These are phyloP conservation scores for Hoplostethus atlanticus DNA, from an alignment of 2,797 vertebrate genomes.

Conservation along the genomic window DNA sequence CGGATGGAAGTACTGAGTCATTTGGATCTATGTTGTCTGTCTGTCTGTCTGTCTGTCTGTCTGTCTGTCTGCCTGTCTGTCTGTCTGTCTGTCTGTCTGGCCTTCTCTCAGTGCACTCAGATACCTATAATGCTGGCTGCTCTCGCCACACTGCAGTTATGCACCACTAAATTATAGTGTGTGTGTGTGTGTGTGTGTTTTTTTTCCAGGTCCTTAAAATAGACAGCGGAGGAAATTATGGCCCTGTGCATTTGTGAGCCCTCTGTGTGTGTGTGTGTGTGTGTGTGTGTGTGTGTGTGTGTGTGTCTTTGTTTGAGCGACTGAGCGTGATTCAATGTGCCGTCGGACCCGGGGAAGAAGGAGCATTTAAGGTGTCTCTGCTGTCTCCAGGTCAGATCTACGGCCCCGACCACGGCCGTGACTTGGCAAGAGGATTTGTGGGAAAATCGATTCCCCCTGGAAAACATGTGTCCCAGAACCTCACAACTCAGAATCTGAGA, in stretches of 20 bases:
- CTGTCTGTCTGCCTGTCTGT: not conserved
- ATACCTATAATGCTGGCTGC: constrained; percentile 51
- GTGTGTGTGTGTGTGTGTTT: constrained; percentile 32
- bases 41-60: constrained; percentile 11
- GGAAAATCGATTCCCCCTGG: constrained; percentile 40
- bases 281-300: constrained; percentile 33
- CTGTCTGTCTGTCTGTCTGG: constrained; percentile 17
- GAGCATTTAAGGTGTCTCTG: constrained; percentile 18
- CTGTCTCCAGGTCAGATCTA: constrained; percentile 31
- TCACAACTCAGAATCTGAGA: constrained; percentile 18
- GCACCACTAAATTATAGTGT: constrained; percentile 69
- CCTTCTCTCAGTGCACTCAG: constrained; percentile 34
- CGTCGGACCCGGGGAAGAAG: constrained; percentile 22
- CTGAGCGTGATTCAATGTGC: constrained; percentile 33
- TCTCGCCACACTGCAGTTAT: constrained; percentile 57
- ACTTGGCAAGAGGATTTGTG: constrained; percentile 31
- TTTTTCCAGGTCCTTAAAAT: constrained; percentile 68
- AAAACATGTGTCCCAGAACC: constrained; percentile 35
- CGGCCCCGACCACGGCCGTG: not conserved
- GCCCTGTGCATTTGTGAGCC: constrained; percentile 23
- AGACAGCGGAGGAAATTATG: constrained; percentile 70
- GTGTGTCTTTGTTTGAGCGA: constrained; percentile 6
- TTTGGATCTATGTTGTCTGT: constrained; percentile 9
- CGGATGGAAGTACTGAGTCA: constrained; percentile 26
- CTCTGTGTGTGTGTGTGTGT: not conserved